These are phyloP conservation scores for Argynnis bischoffii DNA, from an alignment of 2,888 invertebrate species.

Conservation along the genomic window DNA sequence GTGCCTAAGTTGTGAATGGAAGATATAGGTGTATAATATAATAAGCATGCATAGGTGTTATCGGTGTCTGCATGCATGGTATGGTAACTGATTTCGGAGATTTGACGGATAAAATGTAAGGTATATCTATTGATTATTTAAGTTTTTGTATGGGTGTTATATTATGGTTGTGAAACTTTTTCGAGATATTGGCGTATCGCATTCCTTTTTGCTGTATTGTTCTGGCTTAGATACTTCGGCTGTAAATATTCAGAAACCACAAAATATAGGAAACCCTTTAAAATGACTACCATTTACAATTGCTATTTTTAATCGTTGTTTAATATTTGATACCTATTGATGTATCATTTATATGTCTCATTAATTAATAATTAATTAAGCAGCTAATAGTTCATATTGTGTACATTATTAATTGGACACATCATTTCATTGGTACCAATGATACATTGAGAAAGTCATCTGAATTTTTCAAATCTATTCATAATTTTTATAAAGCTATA, in stretches of 20 bases:
- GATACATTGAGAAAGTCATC: constrained; percentile 9
- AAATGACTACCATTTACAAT: not conserved
- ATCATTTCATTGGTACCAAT: too few species aligned
- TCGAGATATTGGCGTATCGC: constrained; percentile 17
- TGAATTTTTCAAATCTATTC: constrained; percentile 2
- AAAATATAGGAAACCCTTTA: not conserved
- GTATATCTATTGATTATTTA: constrained; percentile 18
- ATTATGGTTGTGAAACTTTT: constrained; percentile 37
- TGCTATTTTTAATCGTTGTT: too few species aligned
- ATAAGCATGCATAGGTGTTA: constrained; percentile 26
- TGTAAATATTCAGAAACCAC: not conserved
- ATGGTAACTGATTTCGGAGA: constrained; percentile 20
- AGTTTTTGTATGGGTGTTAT: constrained; percentile 30
- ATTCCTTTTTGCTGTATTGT: constrained; percentile 14
- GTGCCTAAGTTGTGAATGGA: constrained; percentile 34
- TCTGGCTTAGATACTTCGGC: not conserved
- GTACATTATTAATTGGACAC: too few species aligned
- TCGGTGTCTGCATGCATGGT: constrained; percentile 31
- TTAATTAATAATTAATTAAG: too few species aligned
- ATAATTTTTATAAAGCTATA: constrained; percentile 6
- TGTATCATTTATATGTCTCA: too few species aligned
- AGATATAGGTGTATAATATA: constrained; percentile 25
- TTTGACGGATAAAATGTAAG: constrained; percentile 15
- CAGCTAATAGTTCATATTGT: too few species aligned
- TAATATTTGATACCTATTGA: too few species aligned